Percentiles rank a stretch among this genome's conserved stretches.
Evolutionary conservation across 2,888 invertebrate genomes (phyloP).

Genomic region (Hybos culiciformis): DNA sequence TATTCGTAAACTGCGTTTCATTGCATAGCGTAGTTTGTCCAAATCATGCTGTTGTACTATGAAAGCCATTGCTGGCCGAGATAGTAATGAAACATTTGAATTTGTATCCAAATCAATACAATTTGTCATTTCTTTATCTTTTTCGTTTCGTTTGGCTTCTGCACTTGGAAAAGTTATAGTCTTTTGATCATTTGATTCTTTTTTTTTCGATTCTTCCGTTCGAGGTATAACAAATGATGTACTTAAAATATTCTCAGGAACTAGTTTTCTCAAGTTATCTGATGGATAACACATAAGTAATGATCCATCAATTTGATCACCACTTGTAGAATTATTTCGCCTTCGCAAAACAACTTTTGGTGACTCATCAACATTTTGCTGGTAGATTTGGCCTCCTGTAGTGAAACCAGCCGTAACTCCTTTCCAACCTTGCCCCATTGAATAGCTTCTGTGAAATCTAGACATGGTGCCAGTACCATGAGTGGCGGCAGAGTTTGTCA

Average conservation of each 20-base stretch:
- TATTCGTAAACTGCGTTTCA: conserved; percentile 74
- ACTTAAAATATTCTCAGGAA: conserved; percentile 45
- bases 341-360: conserved; percentile 40
- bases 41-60: conserved; percentile 76
- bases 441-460: conserved; percentile 68
- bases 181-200: conserved; percentile 1
- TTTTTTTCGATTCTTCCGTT: conserved; percentile 11
- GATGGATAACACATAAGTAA: conserved; percentile 75
- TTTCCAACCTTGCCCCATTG: conserved; percentile 58
- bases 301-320: conserved; percentile 33
- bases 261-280: conserved; percentile 66
- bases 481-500: conserved; percentile 23
- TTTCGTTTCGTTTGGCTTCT: conserved; percentile 7
- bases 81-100: conserved; percentile 22
- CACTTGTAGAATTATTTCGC: conserved; percentile 57
- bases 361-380: conserved; percentile 7
- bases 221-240: conserved; percentile 28
- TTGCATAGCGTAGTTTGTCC: conserved; percentile 65
- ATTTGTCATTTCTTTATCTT: conserved; percentile 12
- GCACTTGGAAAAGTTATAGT: conserved; percentile 7
- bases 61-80: conserved; percentile 74
- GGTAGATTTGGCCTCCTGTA: background rate
- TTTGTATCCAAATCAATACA: conserved; percentile 20
- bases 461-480: conserved; percentile 24
- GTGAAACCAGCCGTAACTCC: conserved; percentile 18